A percentile compares a stretch with the other conserved stretches of the same genome.
Evolutionary conservation across 2,888 invertebrate species (phyloP).

Genomic region (Leptodirus hochenwartii): DNA sequence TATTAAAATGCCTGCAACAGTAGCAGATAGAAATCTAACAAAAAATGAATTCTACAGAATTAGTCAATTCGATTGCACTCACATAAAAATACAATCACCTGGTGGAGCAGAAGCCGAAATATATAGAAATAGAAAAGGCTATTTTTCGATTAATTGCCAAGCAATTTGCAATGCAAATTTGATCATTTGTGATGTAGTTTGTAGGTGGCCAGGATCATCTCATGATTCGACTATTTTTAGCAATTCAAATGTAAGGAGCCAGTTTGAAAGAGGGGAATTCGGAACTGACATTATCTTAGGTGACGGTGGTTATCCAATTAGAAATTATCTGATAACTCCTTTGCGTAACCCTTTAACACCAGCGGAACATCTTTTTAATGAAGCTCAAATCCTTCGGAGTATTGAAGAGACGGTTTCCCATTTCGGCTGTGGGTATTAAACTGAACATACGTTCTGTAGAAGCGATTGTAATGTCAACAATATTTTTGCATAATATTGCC

Average conservation of each 20-base stretch:
- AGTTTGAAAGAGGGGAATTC: conserved; percentile 12
- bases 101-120: conserved; percentile 13
- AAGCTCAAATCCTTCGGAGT: conserved; percentile 8
- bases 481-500: too few species aligned
- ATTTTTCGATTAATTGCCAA: conserved; percentile 16
- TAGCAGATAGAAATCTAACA: too few species aligned
- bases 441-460: too few species aligned
- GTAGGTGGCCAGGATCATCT: conserved; percentile 16
- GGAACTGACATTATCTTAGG: conserved; percentile 12
- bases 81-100: conserved; percentile 11
- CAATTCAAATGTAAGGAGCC: conserved; percentile 14
- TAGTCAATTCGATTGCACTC: conserved; percentile 9
- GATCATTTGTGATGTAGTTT: conserved; percentile 10
- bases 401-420: too few species aligned
- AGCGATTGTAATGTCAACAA: too few species aligned
- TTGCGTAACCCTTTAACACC: conserved; percentile 8
- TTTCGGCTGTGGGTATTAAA: too few species aligned
- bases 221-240: conserved; percentile 19
- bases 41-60: too few species aligned
- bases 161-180: conserved; percentile 11
- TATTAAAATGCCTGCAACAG: too few species aligned
- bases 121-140: conserved; percentile 14
- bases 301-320: conserved; percentile 16
- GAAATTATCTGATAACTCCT: conserved; percentile 11
- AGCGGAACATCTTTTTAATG: conserved; percentile 11